Evolutionary conservation across 2,113 vertebrate genomes (phyloP), one percentile per base, ranked within the genome.

Genomic region (Phalacrocorax aristotelis): DNA sequence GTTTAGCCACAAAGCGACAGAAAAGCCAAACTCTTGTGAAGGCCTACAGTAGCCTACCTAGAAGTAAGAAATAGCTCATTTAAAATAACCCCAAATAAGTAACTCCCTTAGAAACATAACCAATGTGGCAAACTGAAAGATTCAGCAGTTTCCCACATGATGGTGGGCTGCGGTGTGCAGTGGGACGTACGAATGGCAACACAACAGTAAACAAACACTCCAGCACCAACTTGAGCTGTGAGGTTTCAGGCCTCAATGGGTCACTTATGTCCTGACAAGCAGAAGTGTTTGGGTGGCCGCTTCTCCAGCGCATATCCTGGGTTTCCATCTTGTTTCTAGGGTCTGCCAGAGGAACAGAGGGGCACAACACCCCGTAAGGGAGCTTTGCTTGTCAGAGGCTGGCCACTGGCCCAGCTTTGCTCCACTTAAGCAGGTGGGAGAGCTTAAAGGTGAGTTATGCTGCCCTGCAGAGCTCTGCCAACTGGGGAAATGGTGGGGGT

Each of bases 131-230:
- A 38, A 34, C 36, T 9, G 48, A 26, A 66, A 32, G 11, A 22
- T 16, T 34, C 0, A 0, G 49, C 32, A 46, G 21, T 55, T 77
- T 13, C 13, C 20, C 4, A 1, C 10, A 38, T 27, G 34, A 51
- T 13, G 13, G 49, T 6, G 23, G 18, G 32, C 25, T 0, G 0
- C 1, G 2, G 18, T 7, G 14, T 21, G 8, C 77, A 36, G 60
- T 0, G 0, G 38, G 22, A 36, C 4, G 3, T 7, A 25, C 1
- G 0, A 38, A 55, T 11, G n/a, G 57, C 57, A 38, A 51, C 27
- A 13, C 22, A 17, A 9, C 0, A 1, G 22, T 15, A 32, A 69
- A 40, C 1, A 15, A 32, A 38, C 29, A 4, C 34, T 15, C 15
- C 68, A 49, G 46, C 1, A 0, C 14, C 38, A 44, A 10, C 16